Percentiles rank a stretch among this genome's conserved stretches.
Evolutionary conservation across 2,888 invertebrate genomes (phyloP).

Genomic region (Ornithoptera priamus): DNA sequence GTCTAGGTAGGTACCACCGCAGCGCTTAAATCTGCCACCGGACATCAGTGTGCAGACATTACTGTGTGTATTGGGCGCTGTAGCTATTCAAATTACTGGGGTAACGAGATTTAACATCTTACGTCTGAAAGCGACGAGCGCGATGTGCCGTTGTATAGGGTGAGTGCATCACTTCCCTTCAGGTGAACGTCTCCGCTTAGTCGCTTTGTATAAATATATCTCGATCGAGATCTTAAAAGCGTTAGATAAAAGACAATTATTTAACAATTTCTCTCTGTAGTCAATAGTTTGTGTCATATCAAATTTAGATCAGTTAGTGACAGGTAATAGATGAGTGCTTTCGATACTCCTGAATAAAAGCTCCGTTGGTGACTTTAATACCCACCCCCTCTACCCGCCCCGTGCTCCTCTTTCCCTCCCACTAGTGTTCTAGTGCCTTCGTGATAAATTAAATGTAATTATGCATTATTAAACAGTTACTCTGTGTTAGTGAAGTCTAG

Average conservation of each 20-base stretch:
- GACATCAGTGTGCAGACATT: no score
- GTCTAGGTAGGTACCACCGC: no score
- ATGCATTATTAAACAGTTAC: slow-evolving; percentile 50
- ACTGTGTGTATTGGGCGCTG: no score
- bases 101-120: no score
- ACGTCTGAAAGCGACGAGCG: no score
- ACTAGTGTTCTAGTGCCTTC: slow-evolving; percentile 77
- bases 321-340: slow-evolving; percentile 11
- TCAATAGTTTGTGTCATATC: slow-evolving; percentile 29
- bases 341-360: slow-evolving; percentile 9
- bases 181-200: neutral
- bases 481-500: slow-evolving; percentile 70
- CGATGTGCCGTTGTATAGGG: no score
- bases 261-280: slow-evolving; percentile 35
- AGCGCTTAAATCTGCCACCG: no score
- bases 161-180: no score
- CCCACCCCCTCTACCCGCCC: neutral
- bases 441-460: slow-evolving; percentile 38
- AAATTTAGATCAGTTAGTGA: slow-evolving; percentile 30
- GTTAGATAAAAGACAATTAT: slow-evolving; percentile 36
- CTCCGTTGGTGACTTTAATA: neutral
- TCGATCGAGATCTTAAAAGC: slow-evolving; percentile 31
- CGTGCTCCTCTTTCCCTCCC: slow-evolving; percentile 45
- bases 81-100: no score
- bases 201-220: slow-evolving; percentile 17